These are phyloP conservation scores for Lasioglossum marginatum DNA, from an alignment of 2,888 invertebrate species.

Conservation along the genomic window DNA sequence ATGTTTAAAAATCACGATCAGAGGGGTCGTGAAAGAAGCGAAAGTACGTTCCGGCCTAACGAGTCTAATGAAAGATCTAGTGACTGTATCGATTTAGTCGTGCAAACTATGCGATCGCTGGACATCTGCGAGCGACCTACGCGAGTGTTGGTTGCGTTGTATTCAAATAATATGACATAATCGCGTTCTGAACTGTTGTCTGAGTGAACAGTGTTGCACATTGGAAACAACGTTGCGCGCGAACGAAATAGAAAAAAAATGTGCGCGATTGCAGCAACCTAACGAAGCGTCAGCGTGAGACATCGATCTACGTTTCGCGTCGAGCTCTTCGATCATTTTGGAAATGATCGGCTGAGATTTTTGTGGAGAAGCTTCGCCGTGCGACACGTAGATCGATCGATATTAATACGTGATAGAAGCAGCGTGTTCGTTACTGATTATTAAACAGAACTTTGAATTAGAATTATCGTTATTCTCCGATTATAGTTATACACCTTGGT, in stretches of 20 bases:
- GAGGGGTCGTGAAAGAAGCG: not conserved
- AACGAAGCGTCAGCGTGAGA: conserved; percentile 79
- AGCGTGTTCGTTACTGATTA: conserved; percentile 72
- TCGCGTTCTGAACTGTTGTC: conserved; percentile 31
- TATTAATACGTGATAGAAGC: conserved; percentile 78
- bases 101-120: conserved; percentile 2
- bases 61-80: not conserved
- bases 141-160: not conserved
- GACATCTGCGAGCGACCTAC: not conserved
- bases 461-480: conserved; percentile 66
- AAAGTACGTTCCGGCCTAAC: not conserved
- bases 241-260: conserved; percentile 46
- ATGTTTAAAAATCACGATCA: not conserved
- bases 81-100: not conserved
- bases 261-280: conserved; percentile 77
- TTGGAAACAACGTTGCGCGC: conserved; percentile 65
- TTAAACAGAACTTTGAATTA: conserved; percentile 67
- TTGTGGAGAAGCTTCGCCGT: not conserved
- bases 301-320: conserved; percentile 64
- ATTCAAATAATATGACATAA: conserved; percentile 2
- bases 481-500: conserved; percentile 32
- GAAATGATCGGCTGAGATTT: not conserved
- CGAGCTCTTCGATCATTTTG: not conserved
- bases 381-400: conserved; percentile 60
- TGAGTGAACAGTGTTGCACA: conserved; percentile 46